Evolutionary conservation across 2,888 invertebrate species (phyloP), one percentile per base, ranked within the genome.

Genomic region (Lypha dubia): DNA sequence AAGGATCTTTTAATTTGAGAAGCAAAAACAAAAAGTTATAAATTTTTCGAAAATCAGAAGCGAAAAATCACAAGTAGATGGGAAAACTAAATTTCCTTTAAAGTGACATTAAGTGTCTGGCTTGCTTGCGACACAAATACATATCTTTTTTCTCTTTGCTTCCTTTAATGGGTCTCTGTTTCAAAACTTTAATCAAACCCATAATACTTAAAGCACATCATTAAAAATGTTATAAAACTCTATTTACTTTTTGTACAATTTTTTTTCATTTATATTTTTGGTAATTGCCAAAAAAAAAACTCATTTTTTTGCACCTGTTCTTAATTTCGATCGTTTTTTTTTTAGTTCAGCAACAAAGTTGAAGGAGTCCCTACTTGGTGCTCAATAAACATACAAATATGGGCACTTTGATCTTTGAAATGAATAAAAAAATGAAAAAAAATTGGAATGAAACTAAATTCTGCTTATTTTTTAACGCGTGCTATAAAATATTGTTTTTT

Each of bases 261-360:
- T 67, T 44, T 41, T 3, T 65, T 65, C 5, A 28, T 28, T 4
- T 28, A 28, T 74, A 75, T 28, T 28, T 73, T 81, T 79, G 67
- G 63, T 67, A 85, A 82, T 79, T 82, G 77, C 75, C 79, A 71
- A 62, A 82, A 60, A 81, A 74, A 51, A 17, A 8, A n/a, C n/a
- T n/a, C n/a, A n/a, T n/a, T n/a, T n/a, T 22, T 82, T 86, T 86
- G 86, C 86, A 86, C 86, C 86, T 86, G 86, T 79, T 81, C 79
- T 68, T 63, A 82, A 83, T 83, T 86, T 70, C 32, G 81, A 62
- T 83, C 82, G 79, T 74, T 77, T 76, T 82, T 63, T 73, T 68
- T 41, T n/a, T 32, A 65, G 71, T 65, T 32, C 38, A 44, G 44
- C 70, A 32, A 65, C 70, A 65, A 79, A 75, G 83, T 70, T 75